phyloP scores from a whole-genome alignment of 1,140 invertebrate genomes.

The Orius insidiosus region DNA sequence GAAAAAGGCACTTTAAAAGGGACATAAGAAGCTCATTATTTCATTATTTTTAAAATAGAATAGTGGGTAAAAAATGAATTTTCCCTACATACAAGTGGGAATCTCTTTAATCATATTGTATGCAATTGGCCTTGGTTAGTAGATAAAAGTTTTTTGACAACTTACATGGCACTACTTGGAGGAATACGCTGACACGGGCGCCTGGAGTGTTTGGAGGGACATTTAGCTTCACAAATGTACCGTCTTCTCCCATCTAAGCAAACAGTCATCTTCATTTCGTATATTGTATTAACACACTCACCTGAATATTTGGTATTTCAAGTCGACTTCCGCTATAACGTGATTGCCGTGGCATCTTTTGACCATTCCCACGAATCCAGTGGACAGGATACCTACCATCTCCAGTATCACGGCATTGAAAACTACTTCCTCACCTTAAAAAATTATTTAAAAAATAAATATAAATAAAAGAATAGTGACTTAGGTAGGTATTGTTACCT shows the following conservation, averaged over 20 bases:
- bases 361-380: conserved; percentile 53
- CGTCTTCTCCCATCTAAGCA: conserved; percentile 47
- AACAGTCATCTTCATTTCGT: not conserved
- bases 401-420: conserved; percentile 81
- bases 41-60: too few relatives aligned
- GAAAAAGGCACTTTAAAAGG: too few relatives aligned
- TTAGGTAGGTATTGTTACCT: too few relatives aligned
- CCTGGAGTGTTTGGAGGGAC: conserved; percentile 36
- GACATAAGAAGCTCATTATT: too few relatives aligned
- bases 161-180: conserved; percentile 59
- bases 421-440: conserved; percentile 70
- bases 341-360: conserved; percentile 49
- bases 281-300: conserved; percentile 20
- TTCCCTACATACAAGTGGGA: too few relatives aligned
- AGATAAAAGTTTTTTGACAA: conserved; percentile 20
- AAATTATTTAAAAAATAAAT: conserved; percentile 7
- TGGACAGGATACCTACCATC: conserved; percentile 49
- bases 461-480: not conserved
- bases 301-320: conserved; percentile 69
- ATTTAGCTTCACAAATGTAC: conserved; percentile 63
- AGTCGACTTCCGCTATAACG: conserved; percentile 50
- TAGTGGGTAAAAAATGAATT: too few relatives aligned
- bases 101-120: too few relatives aligned
- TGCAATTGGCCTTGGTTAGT: too few relatives aligned
- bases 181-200: conserved; percentile 37